Percentiles rank a stretch among this genome's conserved stretches.
Conservation (phyloP, 2,888 invertebrate species). For the Plagodis pulveraria region DNA sequence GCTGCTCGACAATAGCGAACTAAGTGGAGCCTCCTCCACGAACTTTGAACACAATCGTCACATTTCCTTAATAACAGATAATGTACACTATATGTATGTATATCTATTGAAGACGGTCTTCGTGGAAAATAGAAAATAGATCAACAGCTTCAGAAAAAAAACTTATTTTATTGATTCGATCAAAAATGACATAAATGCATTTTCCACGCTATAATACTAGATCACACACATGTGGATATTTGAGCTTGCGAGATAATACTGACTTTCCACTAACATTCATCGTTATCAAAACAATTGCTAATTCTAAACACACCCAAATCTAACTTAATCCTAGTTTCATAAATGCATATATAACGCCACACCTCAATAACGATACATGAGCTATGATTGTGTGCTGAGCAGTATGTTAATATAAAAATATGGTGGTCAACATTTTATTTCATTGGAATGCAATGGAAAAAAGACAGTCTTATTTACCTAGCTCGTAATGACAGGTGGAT, state of each 20-base stretch:
- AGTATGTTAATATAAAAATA: constrained; percentile 54
- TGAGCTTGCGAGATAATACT: constrained; percentile 34
- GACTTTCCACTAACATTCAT: constrained; percentile 30
- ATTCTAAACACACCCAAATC: constrained; percentile 40
- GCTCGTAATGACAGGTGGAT: constrained; percentile 41
- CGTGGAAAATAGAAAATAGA: constrained; percentile 77
- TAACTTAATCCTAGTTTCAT: constrained; percentile 43
- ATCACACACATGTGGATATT: constrained; percentile 37
- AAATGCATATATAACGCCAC: constrained; percentile 49
- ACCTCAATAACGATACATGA: constrained; percentile 40
- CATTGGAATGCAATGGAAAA: constrained; percentile 48
- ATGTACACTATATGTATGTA: constrained; percentile 5
- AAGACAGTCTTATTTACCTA: constrained; percentile 49
- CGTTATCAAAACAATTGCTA: constrained; percentile 24
- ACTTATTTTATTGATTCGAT: constrained; percentile 55
- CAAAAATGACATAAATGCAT: constrained; percentile 58
- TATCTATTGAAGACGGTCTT: constrained; percentile 26
- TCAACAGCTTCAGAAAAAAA: constrained; percentile 48
- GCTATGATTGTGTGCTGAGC: constrained; percentile 36
- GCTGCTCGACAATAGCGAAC: constrained; percentile 28
- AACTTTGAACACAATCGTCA: constrained; percentile 57
- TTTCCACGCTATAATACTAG: constrained; percentile 61
- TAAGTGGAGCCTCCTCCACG: constrained; percentile 45
- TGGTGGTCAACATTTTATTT: constrained; percentile 40
- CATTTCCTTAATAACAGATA: constrained; percentile 32